phyloP scores from a whole-genome alignment of 2,797 vertebrate species.

The Columba guinea region DNA sequence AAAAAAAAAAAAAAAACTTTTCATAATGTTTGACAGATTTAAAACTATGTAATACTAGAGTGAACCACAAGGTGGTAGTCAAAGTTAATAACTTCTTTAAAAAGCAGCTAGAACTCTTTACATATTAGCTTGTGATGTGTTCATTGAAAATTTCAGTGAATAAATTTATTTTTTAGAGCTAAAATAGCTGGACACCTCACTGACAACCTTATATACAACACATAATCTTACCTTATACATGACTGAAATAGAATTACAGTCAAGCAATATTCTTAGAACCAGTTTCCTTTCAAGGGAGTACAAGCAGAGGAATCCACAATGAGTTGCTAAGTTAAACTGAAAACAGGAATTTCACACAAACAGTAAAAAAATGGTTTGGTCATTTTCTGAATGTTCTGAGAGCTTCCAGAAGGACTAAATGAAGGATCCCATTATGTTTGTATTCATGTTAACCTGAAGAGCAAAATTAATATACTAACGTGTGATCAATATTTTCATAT shows the following conservation, averaged over 20 bases:
- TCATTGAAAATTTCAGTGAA: slow-evolving; percentile 49
- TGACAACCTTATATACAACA: slow-evolving; percentile 13
- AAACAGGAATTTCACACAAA: slow-evolving; percentile 1
- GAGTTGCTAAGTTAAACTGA: slow-evolving; percentile 8
- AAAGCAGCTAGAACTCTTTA: slow-evolving; percentile 28
- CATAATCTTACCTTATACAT: slow-evolving; percentile 4
- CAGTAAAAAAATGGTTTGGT: background rate
- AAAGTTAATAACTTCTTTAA: slow-evolving; percentile 78
- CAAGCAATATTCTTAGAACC: background rate
- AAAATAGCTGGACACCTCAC: slow-evolving; percentile 11
- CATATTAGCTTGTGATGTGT: slow-evolving; percentile 9
- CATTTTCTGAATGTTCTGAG: slow-evolving; percentile 17
- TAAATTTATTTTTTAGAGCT: slow-evolving; percentile 47
- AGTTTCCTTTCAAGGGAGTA: background rate
- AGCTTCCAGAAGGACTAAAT: background rate
- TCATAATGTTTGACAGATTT: background rate
- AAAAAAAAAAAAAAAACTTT: background rate
- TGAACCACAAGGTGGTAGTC: slow-evolving; percentile 81
- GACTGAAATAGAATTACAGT: background rate
- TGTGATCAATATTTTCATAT: slow-evolving; percentile 51
- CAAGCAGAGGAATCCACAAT: background rate
- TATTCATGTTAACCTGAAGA: background rate
- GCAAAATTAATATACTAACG: slow-evolving; percentile 45
- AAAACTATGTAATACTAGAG: slow-evolving; percentile 70
- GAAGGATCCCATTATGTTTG: background rate